Percentiles rank a stretch among this genome's conserved stretches.
phyloP scores from a whole-genome alignment of 2,797 vertebrate genomes.

The Thaleichthys pacificus region DNA sequence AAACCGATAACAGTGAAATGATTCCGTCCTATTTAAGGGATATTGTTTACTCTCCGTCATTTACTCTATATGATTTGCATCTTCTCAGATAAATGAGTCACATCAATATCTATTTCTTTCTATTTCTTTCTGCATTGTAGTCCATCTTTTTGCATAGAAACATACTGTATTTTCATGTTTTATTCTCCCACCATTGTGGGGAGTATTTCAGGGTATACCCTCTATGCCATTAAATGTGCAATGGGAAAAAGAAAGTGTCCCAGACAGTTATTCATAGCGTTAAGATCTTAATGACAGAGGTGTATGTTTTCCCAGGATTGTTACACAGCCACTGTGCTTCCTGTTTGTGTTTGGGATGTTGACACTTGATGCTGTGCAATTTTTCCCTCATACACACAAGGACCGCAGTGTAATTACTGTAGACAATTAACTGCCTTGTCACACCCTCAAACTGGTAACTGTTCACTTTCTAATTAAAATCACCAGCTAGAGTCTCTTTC shows the following conservation, averaged over 20 bases:
- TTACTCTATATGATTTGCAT: slow-evolving; percentile 3
- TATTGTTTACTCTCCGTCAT: slow-evolving; percentile 9
- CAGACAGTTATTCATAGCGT: neutral
- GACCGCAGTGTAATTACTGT: slow-evolving; percentile 67
- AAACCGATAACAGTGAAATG: slow-evolving; percentile 11
- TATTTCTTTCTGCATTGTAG: slow-evolving; percentile 21
- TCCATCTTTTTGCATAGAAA: slow-evolving; percentile 20
- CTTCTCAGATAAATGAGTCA: slow-evolving; percentile 18
- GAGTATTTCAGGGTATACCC: slow-evolving; percentile 10
- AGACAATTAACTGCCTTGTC: slow-evolving; percentile 67
- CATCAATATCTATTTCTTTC: slow-evolving; percentile 13
- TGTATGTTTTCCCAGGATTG: slow-evolving; percentile 21
- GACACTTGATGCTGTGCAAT: slow-evolving; percentile 52
- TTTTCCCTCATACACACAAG: slow-evolving; percentile 62
- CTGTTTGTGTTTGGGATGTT: slow-evolving; percentile 39
- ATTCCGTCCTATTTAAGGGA: neutral
- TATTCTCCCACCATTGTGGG: slow-evolving; percentile 32
- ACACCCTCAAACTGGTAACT: slow-evolving; percentile 45
- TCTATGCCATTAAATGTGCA: slow-evolving; percentile 48
- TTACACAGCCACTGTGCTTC: slow-evolving; percentile 30
- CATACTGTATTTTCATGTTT: slow-evolving; percentile 23
- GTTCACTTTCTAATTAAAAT: slow-evolving; percentile 46
- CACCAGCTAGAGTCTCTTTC: slow-evolving; percentile 17
- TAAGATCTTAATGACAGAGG: slow-evolving; percentile 52
- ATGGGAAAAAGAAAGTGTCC: slow-evolving; percentile 35